phyloP scores from a whole-genome alignment of 2,113 vertebrate genomes.

The Lathamus discolor region DNA sequence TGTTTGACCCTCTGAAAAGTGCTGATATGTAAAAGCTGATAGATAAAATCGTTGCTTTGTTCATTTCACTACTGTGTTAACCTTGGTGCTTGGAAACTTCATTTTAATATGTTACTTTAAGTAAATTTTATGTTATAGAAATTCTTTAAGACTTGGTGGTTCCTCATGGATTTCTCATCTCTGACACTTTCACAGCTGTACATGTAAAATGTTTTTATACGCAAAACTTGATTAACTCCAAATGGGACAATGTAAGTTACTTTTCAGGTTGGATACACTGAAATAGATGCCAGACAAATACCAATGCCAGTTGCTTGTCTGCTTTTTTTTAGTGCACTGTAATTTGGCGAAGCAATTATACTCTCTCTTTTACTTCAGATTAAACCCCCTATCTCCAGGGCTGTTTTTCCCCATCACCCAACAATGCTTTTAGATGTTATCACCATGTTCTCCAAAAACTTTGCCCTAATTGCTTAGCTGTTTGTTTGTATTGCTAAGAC shows the following conservation, averaged over 20 bases:
- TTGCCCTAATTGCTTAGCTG: slow-evolving; percentile 61
- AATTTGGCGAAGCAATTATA: slow-evolving; percentile 42
- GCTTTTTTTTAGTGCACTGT: not conserved
- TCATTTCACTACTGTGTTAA: not conserved
- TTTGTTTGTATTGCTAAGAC: slow-evolving; percentile 71
- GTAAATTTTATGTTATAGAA: not conserved
- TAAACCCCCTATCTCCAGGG: slow-evolving; percentile 13
- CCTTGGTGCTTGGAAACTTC: not conserved
- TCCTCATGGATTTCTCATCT: not conserved
- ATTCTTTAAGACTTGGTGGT: not conserved
- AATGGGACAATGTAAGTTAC: slow-evolving; percentile 1
- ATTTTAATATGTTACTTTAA: not conserved
- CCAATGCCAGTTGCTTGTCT: slow-evolving; percentile 2
- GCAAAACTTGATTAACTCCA: not conserved
- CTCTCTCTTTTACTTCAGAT: slow-evolving; percentile 5
- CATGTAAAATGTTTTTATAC: not conserved
- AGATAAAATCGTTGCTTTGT: not conserved
- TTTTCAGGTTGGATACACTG: slow-evolving; percentile 21
- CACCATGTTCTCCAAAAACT: slow-evolving; percentile 40
- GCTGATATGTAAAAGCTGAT: not conserved
- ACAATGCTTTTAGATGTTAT: slow-evolving; percentile 63
- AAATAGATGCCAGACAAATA: slow-evolving; percentile 33
- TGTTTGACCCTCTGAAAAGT: not conserved
- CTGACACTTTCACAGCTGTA: not conserved
- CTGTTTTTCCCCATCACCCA: slow-evolving; percentile 9